phyloP scores from a whole-genome alignment of 2,888 invertebrate species.

The Amblyteles armatorius region DNA sequence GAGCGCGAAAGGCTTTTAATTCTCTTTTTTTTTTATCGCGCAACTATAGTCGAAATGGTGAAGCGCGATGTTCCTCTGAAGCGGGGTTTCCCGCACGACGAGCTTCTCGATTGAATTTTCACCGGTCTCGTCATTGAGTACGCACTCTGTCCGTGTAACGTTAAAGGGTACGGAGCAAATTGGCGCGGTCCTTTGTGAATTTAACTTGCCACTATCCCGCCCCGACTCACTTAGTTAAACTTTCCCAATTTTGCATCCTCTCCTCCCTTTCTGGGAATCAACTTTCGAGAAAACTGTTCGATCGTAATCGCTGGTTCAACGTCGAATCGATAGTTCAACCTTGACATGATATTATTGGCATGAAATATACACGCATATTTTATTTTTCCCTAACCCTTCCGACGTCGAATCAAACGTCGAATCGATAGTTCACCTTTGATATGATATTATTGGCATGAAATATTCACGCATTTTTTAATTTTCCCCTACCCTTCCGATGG shows the following conservation, averaged over 20 bases:
- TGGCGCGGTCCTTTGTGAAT: constrained; percentile 52
- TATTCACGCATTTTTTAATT: background rate
- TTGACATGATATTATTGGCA: background rate
- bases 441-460: background rate
- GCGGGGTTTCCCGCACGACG: constrained; percentile 24
- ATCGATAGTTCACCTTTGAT: background rate
- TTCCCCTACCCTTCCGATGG: background rate
- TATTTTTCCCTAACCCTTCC: background rate
- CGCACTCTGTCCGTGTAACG: constrained; percentile 2
- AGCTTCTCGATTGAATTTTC: constrained; percentile 40
- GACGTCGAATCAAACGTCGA: too few species aligned
- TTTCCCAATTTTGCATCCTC: constrained; percentile 18
- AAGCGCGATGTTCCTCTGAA: background rate
- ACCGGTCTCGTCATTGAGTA: background rate
- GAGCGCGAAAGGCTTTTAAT: background rate
- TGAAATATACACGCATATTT: background rate
- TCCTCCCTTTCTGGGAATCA: constrained; percentile 15
- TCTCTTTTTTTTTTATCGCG: background rate
- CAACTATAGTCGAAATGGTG: background rate
- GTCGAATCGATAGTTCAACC: background rate
- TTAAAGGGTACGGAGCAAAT: constrained; percentile 44
- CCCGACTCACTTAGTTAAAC: constrained; percentile 38
- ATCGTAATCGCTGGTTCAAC: background rate
- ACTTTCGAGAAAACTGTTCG: background rate
- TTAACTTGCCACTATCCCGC: constrained; percentile 50